Evolutionary conservation across 2,888 invertebrate genomes (phyloP).

Genomic region (Drosophila subsilvestris): DNA sequence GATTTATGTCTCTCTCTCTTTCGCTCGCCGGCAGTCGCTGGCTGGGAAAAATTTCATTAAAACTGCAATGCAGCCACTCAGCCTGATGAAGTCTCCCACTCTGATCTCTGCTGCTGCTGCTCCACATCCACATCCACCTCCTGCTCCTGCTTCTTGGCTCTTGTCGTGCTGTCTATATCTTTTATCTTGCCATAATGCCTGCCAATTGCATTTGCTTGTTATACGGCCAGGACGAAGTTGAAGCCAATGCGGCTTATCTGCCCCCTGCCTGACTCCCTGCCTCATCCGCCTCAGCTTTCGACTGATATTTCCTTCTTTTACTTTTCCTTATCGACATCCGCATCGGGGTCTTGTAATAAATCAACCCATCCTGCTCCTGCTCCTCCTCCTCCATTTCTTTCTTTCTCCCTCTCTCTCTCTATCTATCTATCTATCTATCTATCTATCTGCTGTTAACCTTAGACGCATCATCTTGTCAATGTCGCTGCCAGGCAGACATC

Average conservation of each 20-base stretch:
- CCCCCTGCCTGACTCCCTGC: too few relatives aligned
- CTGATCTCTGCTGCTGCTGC: slow-evolving; percentile 3
- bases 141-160: background rate
- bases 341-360: slow-evolving; percentile 70
- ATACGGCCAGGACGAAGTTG: slow-evolving; percentile 19
- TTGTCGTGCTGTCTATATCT: slow-evolving; percentile 33
- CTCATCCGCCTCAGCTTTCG: slow-evolving; percentile 38
- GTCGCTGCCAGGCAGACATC: slow-evolving; percentile 39
- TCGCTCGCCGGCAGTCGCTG: slow-evolving; percentile 9
- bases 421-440: slow-evolving; percentile 19
- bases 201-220: slow-evolving; percentile 70
- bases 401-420: slow-evolving; percentile 7
- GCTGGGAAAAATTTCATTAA: slow-evolving; percentile 63
- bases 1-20: slow-evolving; percentile 28
- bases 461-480: slow-evolving; percentile 70
- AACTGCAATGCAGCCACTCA: slow-evolving; percentile 65
- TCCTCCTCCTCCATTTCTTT: slow-evolving; percentile 26
- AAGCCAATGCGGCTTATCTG: slow-evolving; percentile 32
- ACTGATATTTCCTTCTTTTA: slow-evolving; percentile 16
- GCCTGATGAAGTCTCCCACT: slow-evolving; percentile 60
- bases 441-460: slow-evolving; percentile 52
- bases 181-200: slow-evolving; percentile 62
- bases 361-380: slow-evolving; percentile 63
- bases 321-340: slow-evolving; percentile 9
- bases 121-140: background rate